These are phyloP conservation scores for Epinotia bilunana DNA, from an alignment of 2,888 invertebrate species.

Conservation along the genomic window DNA sequence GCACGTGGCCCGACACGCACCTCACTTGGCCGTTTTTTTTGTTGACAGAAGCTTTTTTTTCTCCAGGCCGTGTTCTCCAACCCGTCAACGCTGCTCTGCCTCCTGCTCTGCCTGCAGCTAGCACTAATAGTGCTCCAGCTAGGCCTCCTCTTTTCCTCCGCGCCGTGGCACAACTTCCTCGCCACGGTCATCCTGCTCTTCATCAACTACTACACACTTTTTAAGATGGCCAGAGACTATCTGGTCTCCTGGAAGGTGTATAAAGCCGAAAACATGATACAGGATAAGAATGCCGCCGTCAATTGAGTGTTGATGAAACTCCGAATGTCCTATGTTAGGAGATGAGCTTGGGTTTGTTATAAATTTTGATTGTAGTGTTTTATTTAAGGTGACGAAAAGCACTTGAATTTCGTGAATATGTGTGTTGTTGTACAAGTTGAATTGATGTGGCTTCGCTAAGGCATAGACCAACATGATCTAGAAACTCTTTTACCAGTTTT, in stretches of 20 bases:
- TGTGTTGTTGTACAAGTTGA: background rate
- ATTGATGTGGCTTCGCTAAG: background rate
- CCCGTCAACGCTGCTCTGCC: conserved; percentile 90
- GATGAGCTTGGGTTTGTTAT: background rate
- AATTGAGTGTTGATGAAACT: conserved; percentile 46
- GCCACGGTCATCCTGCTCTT: conserved; percentile 93
- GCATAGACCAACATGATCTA: background rate
- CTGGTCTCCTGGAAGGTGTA: conserved; percentile 93
- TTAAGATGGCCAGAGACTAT: conserved; percentile 94
- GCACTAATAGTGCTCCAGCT: conserved; percentile 90
- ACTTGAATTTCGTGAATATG: background rate
- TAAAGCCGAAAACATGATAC: conserved; percentile 88
- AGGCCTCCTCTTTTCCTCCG: conserved; percentile 89
- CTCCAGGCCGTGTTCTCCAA: conserved; percentile 93
- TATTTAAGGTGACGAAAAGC: conserved; percentile 2
- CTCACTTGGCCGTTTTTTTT: too few relatives aligned
- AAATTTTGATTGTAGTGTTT: conserved; percentile 19
- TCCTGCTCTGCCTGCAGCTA: conserved; percentile 89
- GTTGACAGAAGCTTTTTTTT: conserved; percentile 18
- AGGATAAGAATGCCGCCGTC: conserved; percentile 79
- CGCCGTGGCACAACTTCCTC: conserved; percentile 96
- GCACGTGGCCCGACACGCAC: too few relatives aligned
- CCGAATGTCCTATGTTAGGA: conserved; percentile 29
- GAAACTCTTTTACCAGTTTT: background rate
- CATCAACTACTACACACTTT: conserved; percentile 96